A percentile compares a stretch with the other conserved stretches of the same genome.
Evolutionary conservation across 2,797 vertebrate genomes (phyloP).

Genomic region (Cyclura pinguis): DNA sequence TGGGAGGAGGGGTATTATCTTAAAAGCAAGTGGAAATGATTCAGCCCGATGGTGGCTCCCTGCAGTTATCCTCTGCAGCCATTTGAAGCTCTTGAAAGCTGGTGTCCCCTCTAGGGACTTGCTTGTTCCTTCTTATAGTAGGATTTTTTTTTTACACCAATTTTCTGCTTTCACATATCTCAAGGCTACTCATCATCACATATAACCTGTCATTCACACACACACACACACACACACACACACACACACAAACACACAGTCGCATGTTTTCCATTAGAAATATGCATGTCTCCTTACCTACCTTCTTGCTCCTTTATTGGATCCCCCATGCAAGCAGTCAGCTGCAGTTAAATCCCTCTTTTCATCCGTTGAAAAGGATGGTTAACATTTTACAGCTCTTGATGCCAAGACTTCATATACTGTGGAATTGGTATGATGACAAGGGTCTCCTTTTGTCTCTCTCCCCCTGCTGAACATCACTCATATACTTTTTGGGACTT

Average conservation of each 20-base stretch:
- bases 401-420: constrained; percentile 59
- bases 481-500: constrained; percentile 39
- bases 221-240: no score
- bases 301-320: constrained; percentile 50
- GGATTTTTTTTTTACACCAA: constrained; percentile 63
- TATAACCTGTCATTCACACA: constrained; percentile 54
- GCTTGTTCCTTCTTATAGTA: constrained; percentile 65
- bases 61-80: constrained; percentile 77
- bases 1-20: constrained; percentile 15
- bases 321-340: constrained; percentile 53
- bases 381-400: constrained; percentile 66
- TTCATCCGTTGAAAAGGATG: constrained; percentile 51
- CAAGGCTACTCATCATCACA: constrained; percentile 60
- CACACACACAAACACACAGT: no score
- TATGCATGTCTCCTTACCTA: constrained; percentile 52
- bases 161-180: constrained; percentile 67
- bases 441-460: neutral
- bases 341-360: constrained; percentile 42
- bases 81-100: constrained; percentile 73
- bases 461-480: constrained; percentile 43
- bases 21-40: constrained; percentile 64
- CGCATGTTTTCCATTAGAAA: constrained; percentile 52
- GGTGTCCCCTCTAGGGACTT: constrained; percentile 66
- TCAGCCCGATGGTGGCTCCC: constrained; percentile 63
- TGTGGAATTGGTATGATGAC: constrained; percentile 60